phyloP scores from a whole-genome alignment of 2,888 invertebrate genomes.

The Cheilosia urbana region DNA sequence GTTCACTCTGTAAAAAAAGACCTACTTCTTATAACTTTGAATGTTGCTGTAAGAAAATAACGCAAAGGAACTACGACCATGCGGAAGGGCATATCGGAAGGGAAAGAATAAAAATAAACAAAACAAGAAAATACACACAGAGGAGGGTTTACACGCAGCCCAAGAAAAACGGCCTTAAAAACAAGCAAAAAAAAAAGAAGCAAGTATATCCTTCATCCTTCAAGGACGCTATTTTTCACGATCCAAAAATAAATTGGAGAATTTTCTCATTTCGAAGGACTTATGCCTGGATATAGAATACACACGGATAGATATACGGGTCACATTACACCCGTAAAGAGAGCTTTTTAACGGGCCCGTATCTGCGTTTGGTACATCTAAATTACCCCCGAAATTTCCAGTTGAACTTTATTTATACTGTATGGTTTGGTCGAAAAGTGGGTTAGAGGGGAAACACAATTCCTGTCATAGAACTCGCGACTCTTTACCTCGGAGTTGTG shows the following conservation, averaged over 20 bases:
- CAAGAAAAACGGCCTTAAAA: too few species aligned
- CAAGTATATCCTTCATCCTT: conserved; percentile 23
- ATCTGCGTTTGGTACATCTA: not conserved
- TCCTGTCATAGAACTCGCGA: not conserved
- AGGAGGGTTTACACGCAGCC: not conserved
- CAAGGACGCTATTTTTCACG: conserved; percentile 35
- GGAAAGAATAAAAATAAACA: conserved; percentile 27
- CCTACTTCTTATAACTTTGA: not conserved
- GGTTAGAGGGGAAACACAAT: conserved; percentile 2
- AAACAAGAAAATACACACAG: not conserved
- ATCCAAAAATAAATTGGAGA: conserved; percentile 39
- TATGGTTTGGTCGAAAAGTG: not conserved
- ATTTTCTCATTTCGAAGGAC: conserved; percentile 49
- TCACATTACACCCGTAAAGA: conserved; percentile 2
- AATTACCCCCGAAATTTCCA: not conserved
- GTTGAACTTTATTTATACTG: not conserved
- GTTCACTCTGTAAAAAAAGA: conserved; percentile 20
- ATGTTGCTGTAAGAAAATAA: conserved; percentile 37
- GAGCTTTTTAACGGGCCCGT: not conserved
- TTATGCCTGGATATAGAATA: conserved; percentile 11
- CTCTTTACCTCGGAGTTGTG: not conserved
- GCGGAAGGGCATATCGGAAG: not conserved
- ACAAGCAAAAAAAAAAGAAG: not conserved
- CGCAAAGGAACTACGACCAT: not conserved
- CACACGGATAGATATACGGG: not conserved